Conservation (phyloP, 2,113 vertebrate genomes). For the Ammospiza caudacuta region DNA sequence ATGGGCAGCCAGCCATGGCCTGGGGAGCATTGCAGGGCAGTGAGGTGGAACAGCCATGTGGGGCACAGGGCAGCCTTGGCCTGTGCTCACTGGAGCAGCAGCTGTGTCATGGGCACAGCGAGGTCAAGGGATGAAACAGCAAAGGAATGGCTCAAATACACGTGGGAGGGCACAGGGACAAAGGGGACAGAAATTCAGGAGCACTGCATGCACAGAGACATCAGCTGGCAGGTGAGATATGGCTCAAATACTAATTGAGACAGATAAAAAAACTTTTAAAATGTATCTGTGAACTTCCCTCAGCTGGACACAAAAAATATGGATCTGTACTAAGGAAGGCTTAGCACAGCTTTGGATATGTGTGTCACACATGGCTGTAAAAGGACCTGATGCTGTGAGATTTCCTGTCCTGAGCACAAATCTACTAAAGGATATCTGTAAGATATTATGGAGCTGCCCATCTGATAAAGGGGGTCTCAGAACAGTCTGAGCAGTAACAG, state of each 20-base stretch:
- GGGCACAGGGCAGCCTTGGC: not conserved
- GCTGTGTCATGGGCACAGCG: not conserved
- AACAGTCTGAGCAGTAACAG: not conserved
- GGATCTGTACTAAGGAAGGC: not conserved
- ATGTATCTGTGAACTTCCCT: not conserved
- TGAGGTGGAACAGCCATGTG: not conserved
- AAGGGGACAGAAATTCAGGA: not conserved
- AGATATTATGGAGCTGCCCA: not conserved
- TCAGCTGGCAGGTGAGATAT: not conserved
- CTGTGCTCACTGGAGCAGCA: constrained; percentile 1
- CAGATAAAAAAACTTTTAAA: not conserved
- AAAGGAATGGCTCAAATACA: not conserved
- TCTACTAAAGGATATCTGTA: not conserved
- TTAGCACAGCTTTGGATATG: not conserved
- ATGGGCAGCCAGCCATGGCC: not conserved
- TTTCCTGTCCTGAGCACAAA: not conserved
- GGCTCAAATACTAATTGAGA: not conserved
- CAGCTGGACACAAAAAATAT: not conserved
- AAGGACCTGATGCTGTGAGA: not conserved
- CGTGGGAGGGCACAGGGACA: not conserved
- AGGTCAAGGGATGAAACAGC: not conserved
- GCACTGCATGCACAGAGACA: not conserved
- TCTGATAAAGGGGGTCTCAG: not conserved
- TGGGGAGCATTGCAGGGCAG: constrained; percentile 21
- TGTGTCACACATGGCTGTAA: not conserved